Evolutionary conservation across 2,113 vertebrate species (phyloP), one percentile per base, ranked within the genome.

Genomic region (Fulmarus glacialis): DNA sequence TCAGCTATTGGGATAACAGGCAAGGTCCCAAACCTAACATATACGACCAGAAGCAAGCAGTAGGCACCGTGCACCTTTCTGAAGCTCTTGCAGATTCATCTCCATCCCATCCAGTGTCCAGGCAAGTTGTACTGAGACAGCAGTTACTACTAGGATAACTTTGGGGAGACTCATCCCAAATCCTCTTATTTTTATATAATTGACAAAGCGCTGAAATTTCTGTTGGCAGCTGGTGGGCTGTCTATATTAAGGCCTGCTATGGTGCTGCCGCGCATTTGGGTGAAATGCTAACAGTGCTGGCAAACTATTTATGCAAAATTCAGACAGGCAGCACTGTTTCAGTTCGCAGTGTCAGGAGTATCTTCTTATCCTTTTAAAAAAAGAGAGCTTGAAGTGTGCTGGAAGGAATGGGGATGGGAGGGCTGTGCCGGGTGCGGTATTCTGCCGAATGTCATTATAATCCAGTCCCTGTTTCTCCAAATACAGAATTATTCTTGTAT

Each of bases 171-270:
- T 90, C 60, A 90, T 79, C 79, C 93, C 85, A 86, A 95, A 91
- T 80, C 66, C 52, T 87, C 48, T 85, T 64, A 26, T 58, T 95
- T 96, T 97, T 97, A 92, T 62, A 11, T 97, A 95, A 94, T 15
- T 97, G 97, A 97, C 97, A 94, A 85, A 72, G 95, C 94, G 96
- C 93, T 97, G 96, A 97, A 93, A 42, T 95, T 22, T 29, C 78
- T 90, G 97, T 72, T 97, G 97, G 96, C 97, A 95, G 97, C 97
- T 97, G 96, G 96, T 97, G 96, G 95, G 96, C 93, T 96, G 95
- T 38, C 95, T 95, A 63, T 90, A 24, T 63, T 24, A 67, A 94
- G 92, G 92, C 67, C 32, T 3, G 72, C 71, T 52, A 68, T 96
- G 91, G 89, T 4, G 38, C 96, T 96, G 97, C 96, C 93, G 96